Base-by-base conservation (phyloP, 2,888 invertebrate species). In the Tetrapedia diversipes region DNA sequence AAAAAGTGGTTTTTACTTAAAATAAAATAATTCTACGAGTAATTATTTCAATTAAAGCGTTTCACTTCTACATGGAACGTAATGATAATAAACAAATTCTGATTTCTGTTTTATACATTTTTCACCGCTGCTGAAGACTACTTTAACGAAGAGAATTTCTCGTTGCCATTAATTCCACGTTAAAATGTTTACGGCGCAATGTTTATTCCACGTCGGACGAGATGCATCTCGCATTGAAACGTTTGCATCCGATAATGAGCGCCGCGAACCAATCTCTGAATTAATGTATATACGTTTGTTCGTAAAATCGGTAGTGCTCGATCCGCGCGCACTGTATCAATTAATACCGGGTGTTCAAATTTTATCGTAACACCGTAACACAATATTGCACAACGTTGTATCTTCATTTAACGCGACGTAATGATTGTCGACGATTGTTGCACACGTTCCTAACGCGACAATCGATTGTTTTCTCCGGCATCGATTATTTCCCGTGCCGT, bases 201-300 rank as follows among this genome's bases (percentile, higher is more conserved):
- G n/a, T 47, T 29, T 63, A 47, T 29, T 19, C 14, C 47, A 34
- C 16, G 1, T 7, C n/a, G 37, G 14, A 19, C 32, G 8, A 45
- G 14, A 27, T 32, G 16, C n/a, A 37, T 39, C 19, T 29, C 16
- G 7, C 39, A 29, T 49, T 67, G 49, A 57, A 32, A 66, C 37
- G 47, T 57, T 74, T 65, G 45, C 59, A 74, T 34, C 43, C 16
- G 64, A 70, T 53, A 59, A 71, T 71, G 43, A 60, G 22, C 43
- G 19, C 14, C 32, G 32, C 43, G 47, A 43, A 53, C 75, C 57
- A 51, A 53, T 51, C 19, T 39, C 51, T 22, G 47, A 59, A 75
- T 74, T 54, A 64, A 74, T 74, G 49, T 39, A 32, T 47, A 19
- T 19, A 22, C n/a, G 49, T 71, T 61, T 73, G 54, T 59, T 59